Percentiles rank a stretch among this genome's conserved stretches.
phyloP scores from a whole-genome alignment of 2,797 vertebrate species.

The Peromyscus nudipes region DNA sequence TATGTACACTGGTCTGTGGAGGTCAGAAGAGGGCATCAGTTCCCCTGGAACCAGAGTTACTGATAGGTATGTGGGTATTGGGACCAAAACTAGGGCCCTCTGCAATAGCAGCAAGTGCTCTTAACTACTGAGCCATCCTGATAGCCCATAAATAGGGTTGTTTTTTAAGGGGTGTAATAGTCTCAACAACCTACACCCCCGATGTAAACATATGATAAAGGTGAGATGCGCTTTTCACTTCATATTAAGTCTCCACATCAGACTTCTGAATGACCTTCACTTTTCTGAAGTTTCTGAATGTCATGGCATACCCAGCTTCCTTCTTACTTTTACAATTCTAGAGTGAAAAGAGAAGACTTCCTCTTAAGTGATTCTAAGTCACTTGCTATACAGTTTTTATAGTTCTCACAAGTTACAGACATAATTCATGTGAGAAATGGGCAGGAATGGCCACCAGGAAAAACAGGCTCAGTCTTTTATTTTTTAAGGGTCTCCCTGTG shows the following conservation, averaged over 20 bases:
- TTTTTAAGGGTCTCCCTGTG: not conserved
- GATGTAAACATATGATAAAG: not conserved
- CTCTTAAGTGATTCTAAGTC: conserved; percentile 6
- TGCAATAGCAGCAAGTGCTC: not conserved
- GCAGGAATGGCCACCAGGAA: not conserved
- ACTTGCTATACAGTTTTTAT: conserved; percentile 35
- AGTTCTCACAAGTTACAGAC: conserved; percentile 39
- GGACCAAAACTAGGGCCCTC: not conserved
- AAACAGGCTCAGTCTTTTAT: not conserved
- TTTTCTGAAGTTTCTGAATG: conserved; percentile 32
- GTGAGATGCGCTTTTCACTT: not conserved
- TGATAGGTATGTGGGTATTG: not conserved
- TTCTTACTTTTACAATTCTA: conserved; percentile 54
- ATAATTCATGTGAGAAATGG: conserved; percentile 13
- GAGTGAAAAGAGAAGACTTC: conserved; percentile 7
- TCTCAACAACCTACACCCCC: not conserved
- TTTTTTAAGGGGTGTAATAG: not conserved
- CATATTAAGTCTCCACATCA: not conserved
- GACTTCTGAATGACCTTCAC: not conserved
- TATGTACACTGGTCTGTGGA: not conserved
- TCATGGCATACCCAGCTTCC: not conserved
- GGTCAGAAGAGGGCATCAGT: not conserved
- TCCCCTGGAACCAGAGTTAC: not conserved
- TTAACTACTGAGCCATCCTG: not conserved
- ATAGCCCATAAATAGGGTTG: too few species aligned